These are phyloP conservation scores for Notocelia uddmanniana DNA, from an alignment of 2,888 invertebrate genomes.

Conservation along the genomic window DNA sequence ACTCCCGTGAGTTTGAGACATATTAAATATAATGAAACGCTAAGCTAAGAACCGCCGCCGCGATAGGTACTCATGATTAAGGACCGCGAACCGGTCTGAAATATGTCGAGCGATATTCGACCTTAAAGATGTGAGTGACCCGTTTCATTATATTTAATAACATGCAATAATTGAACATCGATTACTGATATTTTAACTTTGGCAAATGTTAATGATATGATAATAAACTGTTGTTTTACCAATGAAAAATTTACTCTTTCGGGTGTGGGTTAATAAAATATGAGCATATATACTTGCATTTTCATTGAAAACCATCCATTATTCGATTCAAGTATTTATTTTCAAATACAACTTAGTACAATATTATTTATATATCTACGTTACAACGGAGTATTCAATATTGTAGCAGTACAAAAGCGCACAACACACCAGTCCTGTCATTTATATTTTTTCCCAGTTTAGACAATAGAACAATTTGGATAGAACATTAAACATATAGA, in stretches of 20 bases:
- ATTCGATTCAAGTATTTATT: conserved; percentile 62
- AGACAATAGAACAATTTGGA: too few species aligned
- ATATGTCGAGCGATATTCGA: too few species aligned
- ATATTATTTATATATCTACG: conserved; percentile 70
- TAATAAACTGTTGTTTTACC: conserved; percentile 57
- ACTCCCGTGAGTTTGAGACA: too few species aligned
- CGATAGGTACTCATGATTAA: too few species aligned
- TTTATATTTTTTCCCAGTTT: not conserved
- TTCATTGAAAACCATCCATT: conserved; percentile 45
- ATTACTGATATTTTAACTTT: conserved; percentile 55
- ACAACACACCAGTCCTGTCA: not conserved
- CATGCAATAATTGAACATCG: conserved; percentile 49
- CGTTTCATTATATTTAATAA: too few species aligned
- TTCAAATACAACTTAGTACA: conserved; percentile 51
- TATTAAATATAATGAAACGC: too few species aligned
- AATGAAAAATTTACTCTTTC: conserved; percentile 69
- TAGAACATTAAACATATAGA: too few species aligned
- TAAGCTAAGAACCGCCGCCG: too few species aligned
- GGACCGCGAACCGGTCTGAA: too few species aligned
- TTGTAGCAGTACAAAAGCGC: conserved; percentile 46
- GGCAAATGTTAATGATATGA: conserved; percentile 54
- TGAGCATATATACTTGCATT: conserved; percentile 50
- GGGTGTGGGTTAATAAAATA: conserved; percentile 55
- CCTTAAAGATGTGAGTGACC: too few species aligned
- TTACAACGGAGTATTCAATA: conserved; percentile 71